phyloP scores from a whole-genome alignment of 2,888 invertebrate species.

The Drosophila anomelani region DNA sequence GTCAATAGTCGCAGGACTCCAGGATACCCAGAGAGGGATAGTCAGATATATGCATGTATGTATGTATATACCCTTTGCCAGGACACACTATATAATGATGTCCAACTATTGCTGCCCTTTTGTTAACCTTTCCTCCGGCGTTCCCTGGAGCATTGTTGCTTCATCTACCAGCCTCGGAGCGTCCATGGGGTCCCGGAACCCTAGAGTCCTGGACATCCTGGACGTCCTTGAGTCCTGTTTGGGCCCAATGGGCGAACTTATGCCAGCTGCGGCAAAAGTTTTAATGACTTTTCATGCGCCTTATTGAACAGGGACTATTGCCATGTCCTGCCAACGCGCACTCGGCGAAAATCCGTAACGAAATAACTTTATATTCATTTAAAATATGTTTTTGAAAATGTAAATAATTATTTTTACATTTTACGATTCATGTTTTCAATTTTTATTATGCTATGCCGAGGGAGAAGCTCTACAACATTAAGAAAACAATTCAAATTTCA shows the following conservation, averaged over 20 bases:
- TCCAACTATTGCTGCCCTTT: conserved; percentile 59
- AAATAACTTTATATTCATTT: neutral
- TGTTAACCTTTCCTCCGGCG: conserved; percentile 57
- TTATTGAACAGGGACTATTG: conserved; percentile 45
- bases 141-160: conserved; percentile 1
- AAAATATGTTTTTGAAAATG: neutral
- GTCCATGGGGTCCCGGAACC: conserved; percentile 5
- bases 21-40: neutral
- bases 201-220: conserved; percentile 9
- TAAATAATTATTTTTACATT: too few species aligned
- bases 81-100: conserved; percentile 44
- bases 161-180: neutral
- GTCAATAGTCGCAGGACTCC: conserved; percentile 59
- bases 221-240: conserved; percentile 10
- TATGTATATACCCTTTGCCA: conserved; percentile 2
- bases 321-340: conserved; percentile 22
- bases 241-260: conserved; percentile 45
- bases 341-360: neutral
- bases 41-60: neutral
- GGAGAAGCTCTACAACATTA: neutral
- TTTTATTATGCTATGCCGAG: too few species aligned
- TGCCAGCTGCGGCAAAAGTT: conserved; percentile 63
- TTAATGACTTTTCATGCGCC: conserved; percentile 76
- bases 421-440: too few species aligned
- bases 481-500: neutral